Conservation (phyloP, 2,113 vertebrate genomes). For the Puma concolor region DNA sequence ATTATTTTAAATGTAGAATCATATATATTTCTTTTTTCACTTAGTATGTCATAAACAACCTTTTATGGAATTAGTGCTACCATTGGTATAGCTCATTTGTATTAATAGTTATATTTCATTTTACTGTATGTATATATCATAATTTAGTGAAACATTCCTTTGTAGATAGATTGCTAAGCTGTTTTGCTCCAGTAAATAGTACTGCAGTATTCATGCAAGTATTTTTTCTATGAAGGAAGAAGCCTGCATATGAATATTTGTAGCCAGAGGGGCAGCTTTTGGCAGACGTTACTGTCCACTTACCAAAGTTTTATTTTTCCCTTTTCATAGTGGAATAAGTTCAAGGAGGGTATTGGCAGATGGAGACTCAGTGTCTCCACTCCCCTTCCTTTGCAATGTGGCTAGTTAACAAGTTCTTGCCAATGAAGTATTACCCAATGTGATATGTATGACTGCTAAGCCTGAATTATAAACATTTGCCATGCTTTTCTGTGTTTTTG, state of each 20-base stretch:
- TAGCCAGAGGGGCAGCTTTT: not conserved
- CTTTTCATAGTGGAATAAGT: not conserved
- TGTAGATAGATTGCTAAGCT: not conserved
- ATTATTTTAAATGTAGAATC: not conserved
- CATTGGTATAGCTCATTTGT: not conserved
- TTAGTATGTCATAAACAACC: not conserved
- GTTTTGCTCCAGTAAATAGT: not conserved
- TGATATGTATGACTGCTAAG: not conserved
- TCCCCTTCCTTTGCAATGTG: not conserved
- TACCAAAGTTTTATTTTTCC: not conserved
- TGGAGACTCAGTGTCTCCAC: not conserved
- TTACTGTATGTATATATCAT: not conserved
- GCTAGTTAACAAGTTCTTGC: not conserved
- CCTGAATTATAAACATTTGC: not conserved
- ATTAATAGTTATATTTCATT: slow-evolving; percentile 16
- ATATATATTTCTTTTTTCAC: not conserved
- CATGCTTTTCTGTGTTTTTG: not conserved
- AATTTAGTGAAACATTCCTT: not conserved
- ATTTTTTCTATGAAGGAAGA: not conserved
- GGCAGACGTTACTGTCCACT: not conserved
- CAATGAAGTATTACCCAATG: not conserved
- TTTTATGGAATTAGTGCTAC: not conserved
- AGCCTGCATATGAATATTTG: not conserved
- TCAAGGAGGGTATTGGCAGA: not conserved
- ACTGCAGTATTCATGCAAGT: not conserved